Conservation (phyloP, 2,797 vertebrate genomes). For the Chiroxiphia lanceolata region DNA sequence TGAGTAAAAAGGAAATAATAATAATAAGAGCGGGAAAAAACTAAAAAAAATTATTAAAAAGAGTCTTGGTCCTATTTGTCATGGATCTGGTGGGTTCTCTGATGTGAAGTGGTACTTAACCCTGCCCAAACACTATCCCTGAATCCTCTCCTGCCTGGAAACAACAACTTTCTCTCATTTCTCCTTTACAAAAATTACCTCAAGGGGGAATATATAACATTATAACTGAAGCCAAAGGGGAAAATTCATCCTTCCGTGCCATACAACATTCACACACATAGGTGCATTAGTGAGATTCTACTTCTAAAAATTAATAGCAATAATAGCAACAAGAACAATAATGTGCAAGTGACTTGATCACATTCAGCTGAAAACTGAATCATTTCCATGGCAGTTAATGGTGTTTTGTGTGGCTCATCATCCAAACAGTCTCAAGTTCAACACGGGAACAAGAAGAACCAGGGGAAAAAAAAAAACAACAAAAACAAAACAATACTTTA, state of each 20-base stretch:
- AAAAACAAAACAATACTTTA: not conserved
- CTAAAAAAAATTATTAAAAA: not conserved
- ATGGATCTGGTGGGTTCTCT: not conserved
- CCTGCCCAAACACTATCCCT: not conserved
- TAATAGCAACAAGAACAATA: not conserved
- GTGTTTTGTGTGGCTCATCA: constrained; percentile 52
- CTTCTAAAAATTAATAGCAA: not conserved
- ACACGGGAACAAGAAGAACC: not conserved
- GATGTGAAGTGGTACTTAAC: not conserved
- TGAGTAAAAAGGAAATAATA: not conserved
- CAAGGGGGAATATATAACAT: not conserved
- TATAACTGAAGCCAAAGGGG: not conserved
- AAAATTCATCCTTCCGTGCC: not conserved
- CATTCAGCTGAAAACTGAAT: constrained; percentile 23
- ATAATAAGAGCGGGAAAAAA: not conserved
- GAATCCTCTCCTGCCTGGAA: not conserved
- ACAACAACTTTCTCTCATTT: not conserved
- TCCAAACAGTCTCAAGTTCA: constrained; percentile 33
- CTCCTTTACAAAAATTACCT: not conserved
- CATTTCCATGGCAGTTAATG: constrained; percentile 71
- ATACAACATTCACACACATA: not conserved
- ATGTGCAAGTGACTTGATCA: constrained; percentile 30
- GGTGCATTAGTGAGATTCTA: constrained; percentile 17
- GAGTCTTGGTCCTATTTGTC: not conserved
- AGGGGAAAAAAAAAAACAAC: not conserved